These are phyloP conservation scores for Phalangium opilio DNA, from an alignment of 2,888 invertebrate genomes.

Conservation along the genomic window DNA sequence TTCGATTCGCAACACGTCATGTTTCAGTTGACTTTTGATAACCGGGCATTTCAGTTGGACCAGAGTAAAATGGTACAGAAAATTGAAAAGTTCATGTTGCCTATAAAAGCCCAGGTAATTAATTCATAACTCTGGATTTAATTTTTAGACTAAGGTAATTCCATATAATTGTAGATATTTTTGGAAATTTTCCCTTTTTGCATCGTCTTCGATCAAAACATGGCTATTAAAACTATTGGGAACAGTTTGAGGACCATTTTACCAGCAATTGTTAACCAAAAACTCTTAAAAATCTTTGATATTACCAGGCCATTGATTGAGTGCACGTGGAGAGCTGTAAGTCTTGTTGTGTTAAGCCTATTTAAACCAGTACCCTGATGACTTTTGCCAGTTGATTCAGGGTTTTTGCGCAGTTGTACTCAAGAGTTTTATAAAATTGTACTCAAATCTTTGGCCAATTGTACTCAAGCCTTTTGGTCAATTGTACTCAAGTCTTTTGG, in stretches of 20 bases:
- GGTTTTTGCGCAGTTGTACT: too few species aligned
- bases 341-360: too few species aligned
- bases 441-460: too few species aligned
- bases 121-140: too few species aligned
- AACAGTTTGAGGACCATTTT: conserved; percentile 58
- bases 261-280: conserved; percentile 71
- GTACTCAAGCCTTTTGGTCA: too few species aligned
- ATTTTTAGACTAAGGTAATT: too few species aligned
- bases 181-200: conserved; percentile 97
- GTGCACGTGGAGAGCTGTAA: conserved; percentile 86
- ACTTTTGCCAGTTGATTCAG: too few species aligned
- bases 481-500: too few species aligned
- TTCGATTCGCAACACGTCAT: conserved; percentile 86
- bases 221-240: conserved; percentile 78
- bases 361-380: too few species aligned
- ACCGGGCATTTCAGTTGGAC: conserved; percentile 51
- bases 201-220: conserved; percentile 83
- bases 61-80: conserved; percentile 7
- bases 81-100: conserved; percentile 7
- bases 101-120: background rate
- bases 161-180: conserved; percentile 42
- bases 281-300: conserved; percentile 81
- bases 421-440: too few species aligned
- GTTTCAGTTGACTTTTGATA: conserved; percentile 86
- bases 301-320: conserved; percentile 79